A percentile compares a stretch with the other conserved stretches of the same genome.
Evolutionary conservation across 1,140 invertebrate genomes (phyloP).

Genomic region (Caligus rogercresseyi): DNA sequence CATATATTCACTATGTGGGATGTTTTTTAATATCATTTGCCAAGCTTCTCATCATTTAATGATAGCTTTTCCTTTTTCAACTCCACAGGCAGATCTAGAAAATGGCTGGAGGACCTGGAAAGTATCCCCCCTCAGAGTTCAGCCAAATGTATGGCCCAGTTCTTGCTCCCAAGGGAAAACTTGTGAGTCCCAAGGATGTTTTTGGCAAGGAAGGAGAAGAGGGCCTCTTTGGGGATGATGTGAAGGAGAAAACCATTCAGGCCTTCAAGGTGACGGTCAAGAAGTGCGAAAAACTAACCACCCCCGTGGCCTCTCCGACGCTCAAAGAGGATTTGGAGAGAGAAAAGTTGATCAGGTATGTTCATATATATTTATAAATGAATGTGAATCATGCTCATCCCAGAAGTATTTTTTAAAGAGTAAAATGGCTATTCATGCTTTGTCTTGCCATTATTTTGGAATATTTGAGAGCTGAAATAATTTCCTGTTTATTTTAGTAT

Average conservation of each 20-base stretch:
- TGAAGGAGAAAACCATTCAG: slow-evolving; percentile 18
- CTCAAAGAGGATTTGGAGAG: slow-evolving; percentile 16
- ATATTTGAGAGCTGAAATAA: no score
- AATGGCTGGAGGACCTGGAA: slow-evolving; percentile 6
- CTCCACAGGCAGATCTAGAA: no score
- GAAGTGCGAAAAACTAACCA: slow-evolving; percentile 16
- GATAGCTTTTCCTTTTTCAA: no score
- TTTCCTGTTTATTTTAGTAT: no score
- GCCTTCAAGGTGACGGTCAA: slow-evolving; percentile 18
- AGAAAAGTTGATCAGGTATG: slow-evolving; percentile 17
- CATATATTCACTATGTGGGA: no score
- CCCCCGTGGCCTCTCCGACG: neutral
- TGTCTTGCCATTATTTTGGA: no score
- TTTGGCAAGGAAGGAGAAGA: slow-evolving; percentile 16
- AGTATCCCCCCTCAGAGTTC: slow-evolving; percentile 19
- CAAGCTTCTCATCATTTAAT: no score
- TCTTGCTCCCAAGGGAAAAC: slow-evolving; percentile 17
- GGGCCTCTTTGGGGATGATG: slow-evolving; percentile 16
- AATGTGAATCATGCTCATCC: neutral
- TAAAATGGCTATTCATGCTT: no score
- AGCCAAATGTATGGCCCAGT: slow-evolving; percentile 15
- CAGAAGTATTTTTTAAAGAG: no score
- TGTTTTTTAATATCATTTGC: no score
- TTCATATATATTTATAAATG: neutral
- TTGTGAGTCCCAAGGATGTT: slow-evolving; percentile 13